Conservation (phyloP, 2,888 invertebrate species). For the Alloplasta piceator region DNA sequence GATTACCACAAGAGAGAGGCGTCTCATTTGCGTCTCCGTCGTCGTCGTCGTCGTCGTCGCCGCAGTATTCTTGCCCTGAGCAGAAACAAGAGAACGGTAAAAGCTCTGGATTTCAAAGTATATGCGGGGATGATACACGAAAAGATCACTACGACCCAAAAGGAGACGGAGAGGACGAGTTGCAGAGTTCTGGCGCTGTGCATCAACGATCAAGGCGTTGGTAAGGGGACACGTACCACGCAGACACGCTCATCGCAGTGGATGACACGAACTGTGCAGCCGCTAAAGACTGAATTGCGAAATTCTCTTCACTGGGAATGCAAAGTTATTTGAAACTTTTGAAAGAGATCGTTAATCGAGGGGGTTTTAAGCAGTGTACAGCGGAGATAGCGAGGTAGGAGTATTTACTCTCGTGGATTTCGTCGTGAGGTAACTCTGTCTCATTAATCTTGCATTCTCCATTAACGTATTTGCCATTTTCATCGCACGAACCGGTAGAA, state of each 20-base stretch:
- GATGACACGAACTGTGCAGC: slow-evolving; percentile 28
- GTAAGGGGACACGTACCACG: neutral
- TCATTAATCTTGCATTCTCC: slow-evolving; percentile 4
- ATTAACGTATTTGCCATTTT: neutral
- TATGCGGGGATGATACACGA: neutral
- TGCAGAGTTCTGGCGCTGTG: neutral
- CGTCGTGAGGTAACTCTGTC: neutral
- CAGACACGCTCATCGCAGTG: neutral
- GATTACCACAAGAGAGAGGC: slow-evolving; percentile 55
- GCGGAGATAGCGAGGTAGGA: neutral
- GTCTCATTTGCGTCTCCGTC: neutral
- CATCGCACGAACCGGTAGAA: too few species aligned
- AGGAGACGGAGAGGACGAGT: too few species aligned
- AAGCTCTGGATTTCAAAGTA: neutral
- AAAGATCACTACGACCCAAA: neutral
- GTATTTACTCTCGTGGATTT: slow-evolving; percentile 3
- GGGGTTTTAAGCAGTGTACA: slow-evolving; percentile 13
- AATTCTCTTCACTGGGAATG: slow-evolving; percentile 53
- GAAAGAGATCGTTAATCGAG: slow-evolving; percentile 67
- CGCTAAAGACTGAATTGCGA: slow-evolving; percentile 51
- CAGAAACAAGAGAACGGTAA: neutral
- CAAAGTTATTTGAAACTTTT: slow-evolving; percentile 71
- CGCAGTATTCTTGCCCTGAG: too few species aligned
- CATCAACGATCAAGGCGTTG: slow-evolving; percentile 12
- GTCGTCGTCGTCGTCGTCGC: slow-evolving; percentile 19